phyloP scores from a whole-genome alignment of 1,140 invertebrate genomes.

The Nautilus pompilius region DNA sequence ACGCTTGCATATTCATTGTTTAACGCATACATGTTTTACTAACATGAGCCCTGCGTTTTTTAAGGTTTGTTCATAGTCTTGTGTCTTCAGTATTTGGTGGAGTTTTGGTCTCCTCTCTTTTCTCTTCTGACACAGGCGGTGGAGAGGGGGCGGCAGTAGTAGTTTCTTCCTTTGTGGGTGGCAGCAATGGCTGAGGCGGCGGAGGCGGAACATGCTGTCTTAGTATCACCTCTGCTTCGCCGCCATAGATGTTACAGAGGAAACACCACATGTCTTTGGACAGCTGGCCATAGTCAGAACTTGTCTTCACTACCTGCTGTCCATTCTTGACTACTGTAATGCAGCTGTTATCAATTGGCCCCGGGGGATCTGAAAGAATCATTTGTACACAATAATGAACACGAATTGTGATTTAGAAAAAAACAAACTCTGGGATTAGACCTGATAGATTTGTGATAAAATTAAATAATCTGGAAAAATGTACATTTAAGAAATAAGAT shows the following conservation, averaged over 20 bases:
- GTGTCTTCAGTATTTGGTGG: background rate
- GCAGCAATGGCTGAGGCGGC: background rate
- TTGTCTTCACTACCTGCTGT: constrained; percentile 54
- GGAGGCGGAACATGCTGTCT: constrained; percentile 30
- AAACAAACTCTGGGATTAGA: too few relatives aligned
- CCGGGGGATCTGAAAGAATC: constrained; percentile 67
- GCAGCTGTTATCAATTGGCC: constrained; percentile 79
- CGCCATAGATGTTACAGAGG: constrained; percentile 78
- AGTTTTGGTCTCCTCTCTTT: background rate
- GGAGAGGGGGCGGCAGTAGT: background rate
- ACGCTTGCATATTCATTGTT: too few relatives aligned
- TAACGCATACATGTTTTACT: too few relatives aligned
- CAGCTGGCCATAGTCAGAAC: constrained; percentile 80
- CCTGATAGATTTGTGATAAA: too few relatives aligned
- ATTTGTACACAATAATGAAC: background rate
- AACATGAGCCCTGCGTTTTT: constrained; percentile 3
- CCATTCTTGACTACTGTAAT: constrained; percentile 65
- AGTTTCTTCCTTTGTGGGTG: background rate
- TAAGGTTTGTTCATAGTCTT: constrained; percentile 4
- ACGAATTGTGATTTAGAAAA: too few relatives aligned
- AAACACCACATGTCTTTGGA: constrained; percentile 82
- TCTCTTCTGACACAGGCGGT: too few relatives aligned
- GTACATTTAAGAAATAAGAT: too few relatives aligned
- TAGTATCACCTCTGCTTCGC: constrained; percentile 75
- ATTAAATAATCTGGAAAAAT: too few relatives aligned